Base-by-base conservation (phyloP, 2,888 invertebrate species). In the Leucoptera coffeella region DNA sequence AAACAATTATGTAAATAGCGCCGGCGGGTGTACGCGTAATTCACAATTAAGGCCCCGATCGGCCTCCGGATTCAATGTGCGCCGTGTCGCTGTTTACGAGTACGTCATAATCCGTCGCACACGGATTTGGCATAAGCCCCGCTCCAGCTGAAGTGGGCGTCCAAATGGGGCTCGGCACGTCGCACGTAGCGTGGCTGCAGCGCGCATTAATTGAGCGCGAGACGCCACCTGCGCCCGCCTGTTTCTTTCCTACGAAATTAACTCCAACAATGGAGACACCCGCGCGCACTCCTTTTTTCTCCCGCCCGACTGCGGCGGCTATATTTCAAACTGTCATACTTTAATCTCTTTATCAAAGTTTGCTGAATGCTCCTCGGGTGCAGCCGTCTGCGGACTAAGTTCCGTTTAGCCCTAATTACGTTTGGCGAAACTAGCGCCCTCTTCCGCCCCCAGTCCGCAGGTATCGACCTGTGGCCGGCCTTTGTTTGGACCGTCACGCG, bases 291-390 rank as follows among this genome's bases (percentile, higher is more conserved):
- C 55, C 60, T 61, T 46, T 61, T 60, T 60, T 58, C 44, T 39
- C 43, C 11, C 15, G 20, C 17, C 23, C 50, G 43, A 52, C 54
- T 56, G 52, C 59, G 57, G 53, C 47, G 50, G 65, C 64, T 55
- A 67, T 69, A 69, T 69, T 69, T 69, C 69, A 69, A 64, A 64
- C 59, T 69, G 69, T 67, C 69, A 67, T 62, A 65, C 52, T 69
- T 28, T 69, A 67, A 69, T 69, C 69, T 69, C 62, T 65, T 69
- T 69, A 69, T 69, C 69, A 67, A 67, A 69, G 61, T 69, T 67
- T 56, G 64, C 54, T 65, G 65, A 65, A 62, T 48, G 56, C 54
- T 45, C 45, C 54, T 59, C 59, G 64, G 61, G 53, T 61, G 64
- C 65, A 64, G 55, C 61, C 59, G 62, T 53, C 59, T 50, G 48